Evolutionary conservation across 2,888 invertebrate species (phyloP), one percentile per base, ranked within the genome.

Genomic region (Macrophya annulata): DNA sequence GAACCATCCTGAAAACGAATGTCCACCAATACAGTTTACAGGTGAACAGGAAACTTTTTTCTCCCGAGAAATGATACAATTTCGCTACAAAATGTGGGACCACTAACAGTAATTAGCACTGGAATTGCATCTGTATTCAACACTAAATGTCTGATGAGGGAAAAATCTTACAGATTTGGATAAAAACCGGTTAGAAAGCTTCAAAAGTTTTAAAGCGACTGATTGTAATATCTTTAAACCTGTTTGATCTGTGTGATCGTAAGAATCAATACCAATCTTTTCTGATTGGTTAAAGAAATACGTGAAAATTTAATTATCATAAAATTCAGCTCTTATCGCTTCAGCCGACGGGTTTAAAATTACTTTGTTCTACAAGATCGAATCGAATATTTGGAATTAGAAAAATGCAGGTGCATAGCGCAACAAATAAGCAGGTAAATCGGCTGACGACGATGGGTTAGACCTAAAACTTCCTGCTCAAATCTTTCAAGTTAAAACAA

Each of bases 1-100:
- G 79, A 79, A 79, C 71, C 71, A 40, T 71, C 25, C 62, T 62
- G 25, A 25, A 3, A 25, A 62, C 25, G 21, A 62, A 62, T 62
- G 21, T 25, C 62, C 25, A 62, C 62, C 25, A 4, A 62, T 62
- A 5, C 25, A 62, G 12, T 62, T 62, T 25, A 25, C 25, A 62
- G 62, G 62, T 62, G 62, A 62, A 62, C 25, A 25, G 3, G 12
- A 62, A 62, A 62, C 25, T 62, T 25, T 10, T 25, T 62, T 21
- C 12, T 62, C 8, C 62, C 21, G 10, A 62, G 62, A 62, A 62
- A 10, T 12, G 62, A 62, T 25, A 21, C 10, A n/a, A 8, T 55
- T n/a, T n/a, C n/a, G 6, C n/a, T 55, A 1, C 55, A 17, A n/a
- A 55, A 55, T 55, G n/a, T 55, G 55, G 55, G 8, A 55, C 55